Evolutionary conservation across 2,797 vertebrate genomes (phyloP), one percentile per base, ranked within the genome.

Genomic region (Orientallactaga sibirica): DNA sequence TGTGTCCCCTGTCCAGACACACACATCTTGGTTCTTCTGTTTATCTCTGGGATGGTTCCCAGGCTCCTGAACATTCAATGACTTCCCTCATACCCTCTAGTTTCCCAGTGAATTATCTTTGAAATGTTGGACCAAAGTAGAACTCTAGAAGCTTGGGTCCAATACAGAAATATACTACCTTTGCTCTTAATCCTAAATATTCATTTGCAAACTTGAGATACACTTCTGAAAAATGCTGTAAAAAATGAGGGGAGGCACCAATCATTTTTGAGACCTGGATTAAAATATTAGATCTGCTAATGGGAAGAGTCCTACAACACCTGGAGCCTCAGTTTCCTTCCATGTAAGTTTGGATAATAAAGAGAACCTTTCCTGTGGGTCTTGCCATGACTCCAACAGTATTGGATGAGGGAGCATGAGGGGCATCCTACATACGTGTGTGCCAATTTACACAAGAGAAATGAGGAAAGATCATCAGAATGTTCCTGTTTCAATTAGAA

Each of bases 391-490:
- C 22, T 55, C 27, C 84, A 83, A 67, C 80, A 80, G 82, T 18
- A 82, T 83, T 20, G 20, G 41, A 15, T 18, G 37, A 81, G 29
- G 48, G 90, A 70, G 61, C 3, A 9, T 61, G n/a, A 79, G 70
- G 81, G 77, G 48, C 0, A 80, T 12, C 7, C 29, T 0, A 2
- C 48, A 5, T 7, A 58, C 73, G 76, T 90, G 88, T 11, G 55
- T 55, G n/a, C 2, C 79, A 1, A 86, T 70, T 43, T 58, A 87
- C 27, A 25, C 66, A 94, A 64, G 33, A 86, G 82, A 25, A 95
- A 96, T 67, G 41, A 97, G 62, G 55, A 77, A 75, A 70, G 62
- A n/a, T 62, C 15, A 41, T 93, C 61, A 43, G 66, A 76, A 92
- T 76, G 94, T 74, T 80, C 88, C 16, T 29, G 24, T 89, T 87